These are phyloP conservation scores for Amblyopsis hoosieri DNA, from an alignment of 2,797 vertebrate genomes.

Conservation along the genomic window DNA sequence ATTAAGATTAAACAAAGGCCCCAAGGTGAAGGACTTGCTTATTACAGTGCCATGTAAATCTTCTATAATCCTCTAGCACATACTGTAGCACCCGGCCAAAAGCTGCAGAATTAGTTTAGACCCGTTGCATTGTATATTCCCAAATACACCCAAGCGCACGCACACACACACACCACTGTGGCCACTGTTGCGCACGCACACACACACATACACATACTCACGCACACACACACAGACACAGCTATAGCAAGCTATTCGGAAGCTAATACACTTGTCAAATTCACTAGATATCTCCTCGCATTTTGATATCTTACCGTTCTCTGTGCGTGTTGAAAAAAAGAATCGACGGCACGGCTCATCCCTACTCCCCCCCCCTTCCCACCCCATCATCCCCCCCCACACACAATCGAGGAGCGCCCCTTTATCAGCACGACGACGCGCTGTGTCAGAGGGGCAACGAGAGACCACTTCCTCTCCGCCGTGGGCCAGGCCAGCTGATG, in stretches of 20 bases:
- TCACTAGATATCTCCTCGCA: too few relatives aligned
- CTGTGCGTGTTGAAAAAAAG: too few relatives aligned
- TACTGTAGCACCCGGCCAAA: constrained; percentile 47
- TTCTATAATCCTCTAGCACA: constrained; percentile 69
- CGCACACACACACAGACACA: neutral
- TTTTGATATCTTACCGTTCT: too few relatives aligned
- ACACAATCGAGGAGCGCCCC: too few relatives aligned
- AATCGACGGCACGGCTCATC: too few relatives aligned
- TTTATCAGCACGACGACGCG: neutral
- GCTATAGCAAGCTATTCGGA: neutral
- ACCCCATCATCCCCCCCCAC: too few relatives aligned
- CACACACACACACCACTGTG: neutral
- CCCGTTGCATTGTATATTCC: neutral
- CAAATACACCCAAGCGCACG: neutral
- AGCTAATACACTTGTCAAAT: neutral
- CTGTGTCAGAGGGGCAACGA: constrained; percentile 6
- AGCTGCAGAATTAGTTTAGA: constrained; percentile 36
- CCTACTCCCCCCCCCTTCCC: too few relatives aligned
- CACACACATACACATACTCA: neutral
- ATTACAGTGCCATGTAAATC: constrained; percentile 74
- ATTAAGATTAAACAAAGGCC: constrained; percentile 77
- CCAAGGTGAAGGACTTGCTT: constrained; percentile 73
- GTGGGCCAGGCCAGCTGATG: constrained; percentile 51
- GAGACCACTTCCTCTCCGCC: constrained; percentile 13
- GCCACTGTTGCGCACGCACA: neutral